A percentile compares a stretch with the other conserved stretches of the same genome.
These are phyloP conservation scores for Cactoblastis cactorum DNA, from an alignment of 2,888 invertebrate species.

Conservation along the genomic window DNA sequence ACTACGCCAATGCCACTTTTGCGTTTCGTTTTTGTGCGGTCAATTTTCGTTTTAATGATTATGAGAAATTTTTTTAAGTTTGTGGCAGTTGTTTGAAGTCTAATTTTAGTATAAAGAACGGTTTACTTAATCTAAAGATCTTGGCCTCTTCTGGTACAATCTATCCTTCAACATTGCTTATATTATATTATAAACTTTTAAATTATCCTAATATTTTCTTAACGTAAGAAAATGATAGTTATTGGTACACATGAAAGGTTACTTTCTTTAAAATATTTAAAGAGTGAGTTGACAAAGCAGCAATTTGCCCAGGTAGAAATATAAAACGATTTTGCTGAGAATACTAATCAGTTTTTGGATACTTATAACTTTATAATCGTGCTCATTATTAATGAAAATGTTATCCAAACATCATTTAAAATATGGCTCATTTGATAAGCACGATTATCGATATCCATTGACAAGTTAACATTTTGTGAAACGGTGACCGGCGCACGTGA, in stretches of 20 bases:
- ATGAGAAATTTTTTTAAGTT: constrained; percentile 13
- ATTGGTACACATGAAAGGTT: no score
- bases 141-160: no score
- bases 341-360: no score
- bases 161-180: no score
- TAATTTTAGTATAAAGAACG: not conserved
- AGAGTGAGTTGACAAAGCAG: no score
- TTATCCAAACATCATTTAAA: not conserved
- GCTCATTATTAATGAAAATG: not conserved
- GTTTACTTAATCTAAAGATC: no score
- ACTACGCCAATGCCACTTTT: constrained; percentile 6
- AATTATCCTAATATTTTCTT: no score
- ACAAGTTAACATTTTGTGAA: constrained; percentile 12
- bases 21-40: not conserved
- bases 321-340: no score
- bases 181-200: no score
- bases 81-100: constrained; percentile 11
- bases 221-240: no score
- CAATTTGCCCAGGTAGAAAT: no score
- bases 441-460: constrained; percentile 6
- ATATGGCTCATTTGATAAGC: constrained; percentile 6
- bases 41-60: not conserved
- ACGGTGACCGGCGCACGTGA: constrained; percentile 40
- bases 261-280: no score
- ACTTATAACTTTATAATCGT: not conserved